Percentiles rank a stretch among this genome's conserved stretches.
phyloP scores from a whole-genome alignment of 2,888 invertebrate genomes.

The Drosophila heteroneura region DNA sequence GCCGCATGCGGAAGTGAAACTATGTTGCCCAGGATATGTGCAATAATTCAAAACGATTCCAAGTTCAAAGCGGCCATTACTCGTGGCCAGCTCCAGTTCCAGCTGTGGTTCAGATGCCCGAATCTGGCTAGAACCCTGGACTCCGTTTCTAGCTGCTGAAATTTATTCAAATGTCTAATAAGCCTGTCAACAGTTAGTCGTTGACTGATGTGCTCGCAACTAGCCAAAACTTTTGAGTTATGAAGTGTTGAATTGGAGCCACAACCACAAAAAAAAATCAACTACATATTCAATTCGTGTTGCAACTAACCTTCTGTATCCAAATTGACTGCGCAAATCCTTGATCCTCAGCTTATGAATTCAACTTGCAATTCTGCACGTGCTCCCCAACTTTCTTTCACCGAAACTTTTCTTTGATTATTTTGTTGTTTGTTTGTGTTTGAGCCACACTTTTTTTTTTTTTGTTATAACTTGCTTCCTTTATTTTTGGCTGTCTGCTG shows the following conservation, averaged over 20 bases:
- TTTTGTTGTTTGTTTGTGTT: slow-evolving; percentile 28
- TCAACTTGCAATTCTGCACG: slow-evolving; percentile 66
- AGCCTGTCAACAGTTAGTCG: slow-evolving; percentile 80
- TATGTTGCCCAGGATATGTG: slow-evolving; percentile 81
- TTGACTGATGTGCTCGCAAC: slow-evolving; percentile 34
- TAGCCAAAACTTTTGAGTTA: slow-evolving; percentile 56
- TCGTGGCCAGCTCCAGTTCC: slow-evolving; percentile 55
- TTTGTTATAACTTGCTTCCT: slow-evolving; percentile 8
- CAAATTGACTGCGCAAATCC: slow-evolving; percentile 63
- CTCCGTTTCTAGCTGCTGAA: slow-evolving; percentile 32
- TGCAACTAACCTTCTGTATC: slow-evolving; percentile 66
- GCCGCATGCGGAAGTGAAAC: slow-evolving; percentile 78
- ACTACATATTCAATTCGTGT: slow-evolving; percentile 17
- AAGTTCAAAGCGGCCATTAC: slow-evolving; percentile 84
- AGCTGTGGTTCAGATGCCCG: slow-evolving; percentile 9
- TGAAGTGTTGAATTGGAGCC: slow-evolving; percentile 69
- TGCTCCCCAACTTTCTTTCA: slow-evolving; percentile 56
- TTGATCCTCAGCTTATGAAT: slow-evolving; percentile 54
- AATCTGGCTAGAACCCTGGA: slow-evolving; percentile 10
- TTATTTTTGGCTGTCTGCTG: slow-evolving; percentile 54
- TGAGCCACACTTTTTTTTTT: slow-evolving; percentile 14
- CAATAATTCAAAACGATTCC: slow-evolving; percentile 83
- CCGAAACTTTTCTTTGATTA: slow-evolving; percentile 27
- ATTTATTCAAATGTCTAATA: slow-evolving; percentile 81
- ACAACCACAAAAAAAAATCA: slow-evolving; percentile 14